Evolutionary conservation across 2,113 vertebrate genomes (phyloP).

Genomic region (Spea bombifrons): DNA sequence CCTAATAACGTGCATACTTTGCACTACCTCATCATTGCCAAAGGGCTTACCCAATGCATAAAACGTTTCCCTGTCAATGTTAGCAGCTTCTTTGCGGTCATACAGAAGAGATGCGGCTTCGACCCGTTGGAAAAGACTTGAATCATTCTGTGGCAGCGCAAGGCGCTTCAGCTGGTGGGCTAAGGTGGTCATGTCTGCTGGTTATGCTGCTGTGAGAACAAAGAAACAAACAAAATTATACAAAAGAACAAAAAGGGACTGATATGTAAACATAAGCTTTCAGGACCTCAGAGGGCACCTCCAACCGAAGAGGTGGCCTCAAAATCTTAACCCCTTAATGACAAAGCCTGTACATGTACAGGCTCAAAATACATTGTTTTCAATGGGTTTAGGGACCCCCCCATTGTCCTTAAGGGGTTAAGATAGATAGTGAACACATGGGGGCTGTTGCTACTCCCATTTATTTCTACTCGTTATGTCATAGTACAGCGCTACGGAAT

Average conservation of each 20-base stretch:
- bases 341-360: no score
- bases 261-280: not conserved
- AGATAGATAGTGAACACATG: no score
- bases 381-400: no score
- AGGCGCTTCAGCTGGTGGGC: conserved; percentile 88
- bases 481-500: no score
- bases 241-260: not conserved
- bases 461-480: no score
- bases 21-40: no score
- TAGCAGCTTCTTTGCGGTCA: conserved; percentile 80
- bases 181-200: conserved; percentile 80
- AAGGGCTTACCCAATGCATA: conserved; percentile 82
- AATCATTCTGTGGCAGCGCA: conserved; percentile 83
- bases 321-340: no score
- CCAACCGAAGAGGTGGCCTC: no score
- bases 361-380: no score
- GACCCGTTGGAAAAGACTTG: conserved; percentile 69
- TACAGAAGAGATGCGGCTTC: conserved; percentile 84
- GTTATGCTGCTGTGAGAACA: not conserved
- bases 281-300: not conserved
- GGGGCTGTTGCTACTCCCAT: no score
- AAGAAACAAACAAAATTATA: not conserved
- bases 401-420: no score
- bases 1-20: no score
- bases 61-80: conserved; percentile 82